A percentile compares a stretch with the other conserved stretches of the same genome.
Evolutionary conservation across 2,888 invertebrate species (phyloP).

Genomic region (Noctua comes): DNA sequence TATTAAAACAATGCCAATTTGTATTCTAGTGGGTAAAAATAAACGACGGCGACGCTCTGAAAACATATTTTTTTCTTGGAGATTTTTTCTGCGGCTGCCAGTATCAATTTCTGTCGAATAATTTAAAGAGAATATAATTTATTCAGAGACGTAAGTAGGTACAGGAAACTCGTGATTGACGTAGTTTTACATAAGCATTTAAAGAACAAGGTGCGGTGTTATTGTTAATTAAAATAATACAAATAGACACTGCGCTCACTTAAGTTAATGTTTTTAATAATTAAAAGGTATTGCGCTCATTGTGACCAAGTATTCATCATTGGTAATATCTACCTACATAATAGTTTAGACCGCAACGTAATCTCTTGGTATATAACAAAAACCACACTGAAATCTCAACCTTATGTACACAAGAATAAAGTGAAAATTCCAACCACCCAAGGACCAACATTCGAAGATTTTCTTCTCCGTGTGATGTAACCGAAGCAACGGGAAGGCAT

Average conservation of each 20-base stretch:
- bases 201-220: neutral
- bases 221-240: conserved; percentile 9
- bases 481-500: conserved; percentile 52
- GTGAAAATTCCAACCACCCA: conserved; percentile 13
- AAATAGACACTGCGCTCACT: neutral
- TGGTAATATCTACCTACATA: conserved; percentile 16
- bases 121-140: conserved; percentile 50
- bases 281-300: neutral
- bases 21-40: conserved; percentile 71
- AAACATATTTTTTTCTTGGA: conserved; percentile 67
- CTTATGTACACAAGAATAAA: neutral
- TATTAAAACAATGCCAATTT: conserved; percentile 72
- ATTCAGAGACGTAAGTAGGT: conserved; percentile 11
- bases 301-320: conserved; percentile 6
- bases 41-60: conserved; percentile 64
- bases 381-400: conserved; percentile 30
- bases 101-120: conserved; percentile 57
- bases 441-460: neutral
- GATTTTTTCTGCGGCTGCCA: conserved; percentile 58
- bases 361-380: conserved; percentile 25
- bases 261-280: neutral
- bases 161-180: conserved; percentile 38
- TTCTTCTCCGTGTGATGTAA: conserved; percentile 50
- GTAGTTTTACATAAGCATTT: conserved; percentile 2
- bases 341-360: conserved; percentile 21